Percentiles rank a stretch among this genome's conserved stretches.
These are phyloP conservation scores for Thymelicus acteon DNA, from an alignment of 2,888 invertebrate genomes.

Conservation along the genomic window DNA sequence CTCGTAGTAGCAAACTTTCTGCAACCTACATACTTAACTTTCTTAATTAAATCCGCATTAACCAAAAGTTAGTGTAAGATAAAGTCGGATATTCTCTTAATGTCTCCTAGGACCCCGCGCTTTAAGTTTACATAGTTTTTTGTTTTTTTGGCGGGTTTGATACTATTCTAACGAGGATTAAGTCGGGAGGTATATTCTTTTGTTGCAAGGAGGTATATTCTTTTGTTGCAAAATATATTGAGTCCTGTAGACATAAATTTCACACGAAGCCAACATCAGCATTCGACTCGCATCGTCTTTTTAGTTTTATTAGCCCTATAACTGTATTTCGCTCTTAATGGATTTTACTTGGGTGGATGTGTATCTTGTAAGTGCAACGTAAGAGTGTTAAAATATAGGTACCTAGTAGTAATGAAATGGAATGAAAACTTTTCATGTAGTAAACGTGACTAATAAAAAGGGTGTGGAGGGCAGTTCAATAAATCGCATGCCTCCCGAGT, in stretches of 20 bases:
- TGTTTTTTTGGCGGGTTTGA: neutral
- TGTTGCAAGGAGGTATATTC: neutral
- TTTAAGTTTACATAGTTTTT: constrained; percentile 42
- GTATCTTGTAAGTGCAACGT: neutral
- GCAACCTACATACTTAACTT: constrained; percentile 2
- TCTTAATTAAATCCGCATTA: constrained; percentile 16
- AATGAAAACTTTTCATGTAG: constrained; percentile 64
- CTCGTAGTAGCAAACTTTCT: no score
- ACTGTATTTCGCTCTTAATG: constrained; percentile 23
- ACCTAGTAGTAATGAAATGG: constrained; percentile 47
- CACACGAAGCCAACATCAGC: constrained; percentile 4
- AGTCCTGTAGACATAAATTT: neutral
- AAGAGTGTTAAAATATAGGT: constrained; percentile 20
- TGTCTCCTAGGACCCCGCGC: constrained; percentile 15
- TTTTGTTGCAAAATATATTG: neutral
- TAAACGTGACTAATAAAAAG: constrained; percentile 77
- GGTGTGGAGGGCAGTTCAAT: constrained; percentile 63
- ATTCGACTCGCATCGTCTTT: constrained; percentile 4
- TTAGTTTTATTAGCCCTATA: constrained; percentile 16
- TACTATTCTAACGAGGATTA: neutral
- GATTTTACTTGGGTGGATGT: constrained; percentile 20
- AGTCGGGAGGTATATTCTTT: neutral
- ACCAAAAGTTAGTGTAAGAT: constrained; percentile 23
- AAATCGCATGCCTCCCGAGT: constrained; percentile 65
- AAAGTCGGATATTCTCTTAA: neutral